A percentile compares a stretch with the other conserved stretches of the same genome.
phyloP scores from a whole-genome alignment of 53 echinoderm and acorn worm genomes.

The Antedon mediterranea region DNA sequence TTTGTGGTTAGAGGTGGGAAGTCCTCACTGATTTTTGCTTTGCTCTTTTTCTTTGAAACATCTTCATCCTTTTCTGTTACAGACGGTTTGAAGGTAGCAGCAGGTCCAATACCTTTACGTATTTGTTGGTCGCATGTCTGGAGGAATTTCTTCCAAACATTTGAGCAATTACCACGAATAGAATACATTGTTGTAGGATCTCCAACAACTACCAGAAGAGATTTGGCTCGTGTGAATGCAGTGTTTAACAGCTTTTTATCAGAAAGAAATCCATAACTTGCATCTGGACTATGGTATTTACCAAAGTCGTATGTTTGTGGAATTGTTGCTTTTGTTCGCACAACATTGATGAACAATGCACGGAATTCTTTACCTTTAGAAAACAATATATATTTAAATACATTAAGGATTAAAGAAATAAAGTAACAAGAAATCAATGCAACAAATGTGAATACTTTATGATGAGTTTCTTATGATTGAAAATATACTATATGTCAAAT shows the following conservation, averaged over 20 bases:
- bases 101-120: conserved; percentile 60
- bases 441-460: too few species aligned
- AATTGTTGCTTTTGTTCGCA: conserved; percentile 46
- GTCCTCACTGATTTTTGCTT: conserved; percentile 53
- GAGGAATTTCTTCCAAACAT: conserved; percentile 64
- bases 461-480: too few species aligned
- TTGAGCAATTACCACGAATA: conserved; percentile 60
- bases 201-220: conserved; percentile 64
- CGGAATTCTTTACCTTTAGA: conserved; percentile 77
- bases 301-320: too few species aligned
- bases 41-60: not conserved
- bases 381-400: too few species aligned
- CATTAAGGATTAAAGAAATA: too few species aligned
- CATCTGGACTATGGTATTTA: too few species aligned
- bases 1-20: conserved; percentile 38
- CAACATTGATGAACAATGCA: conserved; percentile 84
- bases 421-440: too few species aligned
- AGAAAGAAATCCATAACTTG: conserved; percentile 80
- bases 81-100: conserved; percentile 32
- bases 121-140: conserved; percentile 61
- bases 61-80: not conserved
- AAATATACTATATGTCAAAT: too few species aligned
- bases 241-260: conserved; percentile 81
- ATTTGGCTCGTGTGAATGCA: conserved; percentile 80
- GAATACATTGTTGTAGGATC: conserved; percentile 83